Conservation (phyloP, 1,140 invertebrate genomes). For the Araneus ventricosus region DNA sequence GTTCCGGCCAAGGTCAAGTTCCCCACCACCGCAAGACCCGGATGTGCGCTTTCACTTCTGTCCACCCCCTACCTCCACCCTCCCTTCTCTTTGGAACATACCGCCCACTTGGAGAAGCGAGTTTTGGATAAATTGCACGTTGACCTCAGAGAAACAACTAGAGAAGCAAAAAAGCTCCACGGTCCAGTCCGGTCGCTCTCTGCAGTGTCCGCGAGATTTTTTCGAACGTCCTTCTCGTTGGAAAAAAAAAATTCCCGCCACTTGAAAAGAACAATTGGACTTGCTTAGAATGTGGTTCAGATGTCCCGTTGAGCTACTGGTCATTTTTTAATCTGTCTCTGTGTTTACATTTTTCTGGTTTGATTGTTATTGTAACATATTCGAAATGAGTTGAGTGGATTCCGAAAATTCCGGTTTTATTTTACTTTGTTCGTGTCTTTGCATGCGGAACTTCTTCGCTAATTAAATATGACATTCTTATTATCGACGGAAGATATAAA, state of each 20-base stretch:
- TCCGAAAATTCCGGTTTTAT: background rate
- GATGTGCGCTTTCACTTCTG: constrained; percentile 70
- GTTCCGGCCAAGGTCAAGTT: constrained; percentile 72
- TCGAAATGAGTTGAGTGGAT: background rate
- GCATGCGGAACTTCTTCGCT: background rate
- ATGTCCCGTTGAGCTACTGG: background rate
- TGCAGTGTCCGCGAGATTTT: background rate
- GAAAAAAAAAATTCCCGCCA: background rate
- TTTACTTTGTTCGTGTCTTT: background rate
- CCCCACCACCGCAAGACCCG: constrained; percentile 67
- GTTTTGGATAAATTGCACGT: constrained; percentile 62
- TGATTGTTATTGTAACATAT: too few species aligned
- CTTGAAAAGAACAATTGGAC: constrained; percentile 32
- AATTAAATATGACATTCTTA: background rate
- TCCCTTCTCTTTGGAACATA: background rate
- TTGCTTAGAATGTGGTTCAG: background rate
- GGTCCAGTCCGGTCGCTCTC: background rate
- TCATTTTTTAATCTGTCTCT: background rate
- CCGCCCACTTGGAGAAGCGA: constrained; percentile 50
- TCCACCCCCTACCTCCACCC: background rate
- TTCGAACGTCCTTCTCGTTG: background rate
- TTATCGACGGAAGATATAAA: background rate
- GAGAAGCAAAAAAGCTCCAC: background rate
- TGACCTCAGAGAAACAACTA: constrained; percentile 39
- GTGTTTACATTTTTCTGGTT: too few species aligned